phyloP scores from a whole-genome alignment of 2,888 invertebrate genomes.

The Papilio elwesi region DNA sequence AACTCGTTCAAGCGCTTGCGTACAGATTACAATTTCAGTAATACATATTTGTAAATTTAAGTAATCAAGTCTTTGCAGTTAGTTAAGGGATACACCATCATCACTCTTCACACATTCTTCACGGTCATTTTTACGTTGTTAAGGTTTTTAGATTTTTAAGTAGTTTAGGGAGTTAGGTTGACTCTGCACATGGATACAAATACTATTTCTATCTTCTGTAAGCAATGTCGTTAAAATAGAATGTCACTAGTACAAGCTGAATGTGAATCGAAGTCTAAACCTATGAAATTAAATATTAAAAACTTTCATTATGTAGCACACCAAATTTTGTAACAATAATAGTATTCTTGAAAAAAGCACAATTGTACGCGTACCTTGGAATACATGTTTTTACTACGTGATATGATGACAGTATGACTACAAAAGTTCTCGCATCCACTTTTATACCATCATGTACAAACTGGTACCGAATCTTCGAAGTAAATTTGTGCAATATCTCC shows the following conservation, averaged over 20 bases:
- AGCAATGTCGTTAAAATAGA: too few species aligned
- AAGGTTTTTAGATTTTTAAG: neutral
- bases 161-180: neutral
- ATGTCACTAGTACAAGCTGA: neutral
- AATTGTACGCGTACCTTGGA: slow-evolving; percentile 59
- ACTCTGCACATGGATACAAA: too few species aligned
- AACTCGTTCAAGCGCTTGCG: too few species aligned
- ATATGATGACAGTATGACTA: slow-evolving; percentile 67
- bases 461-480: slow-evolving; percentile 66
- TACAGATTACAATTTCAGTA: too few species aligned
- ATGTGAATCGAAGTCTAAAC: neutral
- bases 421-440: slow-evolving; percentile 63
- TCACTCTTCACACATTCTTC: neutral
- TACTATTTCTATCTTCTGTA: too few species aligned
- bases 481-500: slow-evolving; percentile 54
- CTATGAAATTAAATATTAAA: neutral
- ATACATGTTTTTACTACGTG: slow-evolving; percentile 65
- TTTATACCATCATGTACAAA: slow-evolving; percentile 69
- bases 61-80: too few species aligned
- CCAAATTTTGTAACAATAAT: too few species aligned
- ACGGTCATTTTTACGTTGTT: neutral
- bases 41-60: too few species aligned
- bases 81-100: too few species aligned
- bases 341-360: too few species aligned
- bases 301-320: neutral